These are phyloP conservation scores for Schizothorax lantsangensis DNA, from an alignment of 2,797 vertebrate genomes.

Conservation along the genomic window DNA sequence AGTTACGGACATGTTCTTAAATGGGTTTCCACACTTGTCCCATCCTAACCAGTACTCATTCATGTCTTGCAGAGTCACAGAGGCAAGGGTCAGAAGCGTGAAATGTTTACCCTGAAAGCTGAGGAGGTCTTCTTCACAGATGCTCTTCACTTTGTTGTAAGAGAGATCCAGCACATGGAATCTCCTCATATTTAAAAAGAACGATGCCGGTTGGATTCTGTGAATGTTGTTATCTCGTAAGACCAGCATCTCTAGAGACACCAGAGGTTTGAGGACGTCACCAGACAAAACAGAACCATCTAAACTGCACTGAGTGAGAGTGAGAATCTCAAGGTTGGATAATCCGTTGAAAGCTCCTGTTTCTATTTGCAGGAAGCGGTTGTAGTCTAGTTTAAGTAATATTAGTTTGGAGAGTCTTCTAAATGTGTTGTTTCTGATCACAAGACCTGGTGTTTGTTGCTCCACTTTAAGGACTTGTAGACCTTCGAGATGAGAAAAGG, in stretches of 20 bases:
- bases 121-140: slow-evolving; percentile 83
- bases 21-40: slow-evolving; percentile 83
- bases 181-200: slow-evolving; percentile 78
- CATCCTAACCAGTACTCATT: slow-evolving; percentile 60
- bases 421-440: slow-evolving; percentile 81
- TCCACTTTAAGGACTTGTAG: slow-evolving; percentile 76
- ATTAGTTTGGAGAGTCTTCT: slow-evolving; percentile 76
- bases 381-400: slow-evolving; percentile 76
- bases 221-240: slow-evolving; percentile 77
- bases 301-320: slow-evolving; percentile 75
- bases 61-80: slow-evolving; percentile 58
- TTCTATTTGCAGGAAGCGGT: slow-evolving; percentile 70
- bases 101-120: slow-evolving; percentile 83
- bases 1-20: slow-evolving; percentile 76
- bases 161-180: slow-evolving; percentile 77
- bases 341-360: slow-evolving; percentile 82
- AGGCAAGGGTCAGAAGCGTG: slow-evolving; percentile 70
- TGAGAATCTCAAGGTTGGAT: slow-evolving; percentile 70
- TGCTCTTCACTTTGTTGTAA: slow-evolving; percentile 72
- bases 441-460: slow-evolving; percentile 71
- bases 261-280: slow-evolving; percentile 81
- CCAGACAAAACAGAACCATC: slow-evolving; percentile 76
- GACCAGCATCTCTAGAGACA: slow-evolving; percentile 77
- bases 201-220: slow-evolving; percentile 77
- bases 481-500: slow-evolving; percentile 73